Conservation (phyloP, 2,888 invertebrate genomes). For the Drosophila koepferae region DNA sequence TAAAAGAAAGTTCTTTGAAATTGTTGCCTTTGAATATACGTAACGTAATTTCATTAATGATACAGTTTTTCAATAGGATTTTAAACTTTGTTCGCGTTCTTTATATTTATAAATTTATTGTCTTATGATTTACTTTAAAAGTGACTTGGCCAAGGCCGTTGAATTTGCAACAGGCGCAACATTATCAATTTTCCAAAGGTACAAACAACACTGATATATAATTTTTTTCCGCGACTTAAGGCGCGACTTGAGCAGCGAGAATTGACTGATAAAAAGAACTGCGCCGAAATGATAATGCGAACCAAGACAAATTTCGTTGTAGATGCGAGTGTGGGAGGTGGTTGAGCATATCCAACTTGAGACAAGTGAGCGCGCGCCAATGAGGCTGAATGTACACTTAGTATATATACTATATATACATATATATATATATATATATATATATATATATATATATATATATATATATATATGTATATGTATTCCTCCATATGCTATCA, state of each 20-base stretch:
- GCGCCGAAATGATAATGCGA: slow-evolving; percentile 67
- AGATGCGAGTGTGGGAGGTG: slow-evolving; percentile 51
- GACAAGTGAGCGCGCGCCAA: slow-evolving; percentile 64
- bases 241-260: slow-evolving; percentile 57
- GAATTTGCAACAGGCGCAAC: slow-evolving; percentile 11
- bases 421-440: not conserved
- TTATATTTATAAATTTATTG: not conserved
- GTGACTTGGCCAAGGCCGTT: slow-evolving; percentile 27
- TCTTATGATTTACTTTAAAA: slow-evolving; percentile 18
- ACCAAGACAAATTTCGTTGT: slow-evolving; percentile 47
- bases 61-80: not conserved
- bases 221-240: slow-evolving; percentile 67
- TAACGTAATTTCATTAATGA: not conserved
- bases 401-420: slow-evolving; percentile 50
- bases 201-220: slow-evolving; percentile 18
- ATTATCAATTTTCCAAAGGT: slow-evolving; percentile 23
- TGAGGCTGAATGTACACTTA: slow-evolving; percentile 68
- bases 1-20: not conserved
- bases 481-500: slow-evolving; percentile 37
- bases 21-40: not conserved
- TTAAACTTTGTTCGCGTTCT: slow-evolving; percentile 19
- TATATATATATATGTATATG: not conserved
- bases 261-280: slow-evolving; percentile 79
- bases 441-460: slow-evolving; percentile 23
- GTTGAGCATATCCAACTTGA: slow-evolving; percentile 50